phyloP scores from a whole-genome alignment of 2,888 invertebrate species.

The Spodoptera littoralis region DNA sequence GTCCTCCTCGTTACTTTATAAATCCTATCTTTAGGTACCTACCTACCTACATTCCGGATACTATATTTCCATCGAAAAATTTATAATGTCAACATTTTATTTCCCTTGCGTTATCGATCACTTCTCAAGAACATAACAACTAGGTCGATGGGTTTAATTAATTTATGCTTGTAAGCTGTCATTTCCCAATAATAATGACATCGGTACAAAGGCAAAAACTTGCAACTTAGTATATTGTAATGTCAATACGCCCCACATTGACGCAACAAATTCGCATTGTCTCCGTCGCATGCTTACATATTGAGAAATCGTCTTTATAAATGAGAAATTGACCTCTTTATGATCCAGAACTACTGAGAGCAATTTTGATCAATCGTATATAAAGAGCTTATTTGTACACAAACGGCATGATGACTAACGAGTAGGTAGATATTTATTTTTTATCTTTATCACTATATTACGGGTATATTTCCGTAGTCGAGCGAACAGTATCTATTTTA shows the following conservation, averaged over 20 bases:
- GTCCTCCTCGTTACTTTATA: conserved; percentile 74
- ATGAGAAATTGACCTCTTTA: conserved; percentile 46
- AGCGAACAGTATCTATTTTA: conserved; percentile 16
- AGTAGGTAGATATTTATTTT: background rate
- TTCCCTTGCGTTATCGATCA: background rate
- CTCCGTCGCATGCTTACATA: conserved; percentile 37
- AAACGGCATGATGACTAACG: too few species aligned
- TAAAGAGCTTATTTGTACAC: conserved; percentile 1
- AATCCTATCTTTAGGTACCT: conserved; percentile 61
- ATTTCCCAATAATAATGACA: conserved; percentile 58
- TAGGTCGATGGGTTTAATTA: conserved; percentile 34
- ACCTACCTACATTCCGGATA: conserved; percentile 46
- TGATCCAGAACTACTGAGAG: conserved; percentile 23
- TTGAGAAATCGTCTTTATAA: conserved; percentile 53
- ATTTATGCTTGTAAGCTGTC: conserved; percentile 40
- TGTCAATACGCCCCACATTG: conserved; percentile 61
- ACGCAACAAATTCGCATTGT: conserved; percentile 62
- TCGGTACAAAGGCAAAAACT: conserved; percentile 44
- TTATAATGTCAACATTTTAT: conserved; percentile 13
- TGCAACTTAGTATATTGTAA: conserved; percentile 54
- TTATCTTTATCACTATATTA: conserved; percentile 9
- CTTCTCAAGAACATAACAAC: conserved; percentile 17
- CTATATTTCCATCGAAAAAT: conserved; percentile 33
- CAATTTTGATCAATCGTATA: conserved; percentile 19
- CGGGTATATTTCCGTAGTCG: background rate